These are phyloP conservation scores for Heterodera schachtii DNA, from an alignment of 1,140 invertebrate species.

Conservation along the genomic window DNA sequence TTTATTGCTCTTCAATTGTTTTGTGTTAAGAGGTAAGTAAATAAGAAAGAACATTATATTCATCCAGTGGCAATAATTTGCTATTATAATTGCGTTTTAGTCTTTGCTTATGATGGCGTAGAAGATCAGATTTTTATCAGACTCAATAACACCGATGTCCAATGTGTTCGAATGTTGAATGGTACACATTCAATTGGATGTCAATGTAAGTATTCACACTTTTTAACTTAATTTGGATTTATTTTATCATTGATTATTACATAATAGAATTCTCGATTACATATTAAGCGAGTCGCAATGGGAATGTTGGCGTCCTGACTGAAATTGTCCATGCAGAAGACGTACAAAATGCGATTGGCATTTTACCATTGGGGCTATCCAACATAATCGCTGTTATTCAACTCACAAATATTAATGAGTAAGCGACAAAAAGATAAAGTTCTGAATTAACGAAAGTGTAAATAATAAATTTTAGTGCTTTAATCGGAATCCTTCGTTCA, in stretches of 20 bases:
- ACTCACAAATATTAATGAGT: constrained; percentile 27
- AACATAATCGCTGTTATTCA: constrained; percentile 39
- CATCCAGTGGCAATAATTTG: too few relatives aligned
- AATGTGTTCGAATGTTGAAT: constrained; percentile 38
- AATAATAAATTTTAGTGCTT: constrained; percentile 24
- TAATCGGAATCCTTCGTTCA: constrained; percentile 29
- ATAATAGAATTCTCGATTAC: background rate
- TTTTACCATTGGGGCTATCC: constrained; percentile 30
- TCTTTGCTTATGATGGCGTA: background rate
- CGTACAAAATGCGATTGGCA: constrained; percentile 16
- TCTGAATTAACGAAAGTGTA: background rate
- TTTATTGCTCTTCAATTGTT: too few relatives aligned
- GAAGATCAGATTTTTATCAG: background rate
- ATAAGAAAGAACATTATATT: too few relatives aligned
- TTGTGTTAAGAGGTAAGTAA: too few relatives aligned
- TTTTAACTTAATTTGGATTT: constrained; percentile 16
- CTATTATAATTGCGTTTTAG: background rate
- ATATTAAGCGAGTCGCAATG: constrained; percentile 14
- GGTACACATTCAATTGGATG: constrained; percentile 39
- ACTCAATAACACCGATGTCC: background rate
- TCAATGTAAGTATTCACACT: constrained; percentile 28
- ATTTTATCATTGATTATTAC: background rate
- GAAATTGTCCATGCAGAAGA: constrained; percentile 13
- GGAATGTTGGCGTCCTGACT: constrained; percentile 35
- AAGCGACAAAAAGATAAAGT: background rate